Percentiles rank a stretch among this genome's conserved stretches.
Evolutionary conservation across 2,888 invertebrate genomes (phyloP).

Genomic region (Brachypterus glaber): DNA sequence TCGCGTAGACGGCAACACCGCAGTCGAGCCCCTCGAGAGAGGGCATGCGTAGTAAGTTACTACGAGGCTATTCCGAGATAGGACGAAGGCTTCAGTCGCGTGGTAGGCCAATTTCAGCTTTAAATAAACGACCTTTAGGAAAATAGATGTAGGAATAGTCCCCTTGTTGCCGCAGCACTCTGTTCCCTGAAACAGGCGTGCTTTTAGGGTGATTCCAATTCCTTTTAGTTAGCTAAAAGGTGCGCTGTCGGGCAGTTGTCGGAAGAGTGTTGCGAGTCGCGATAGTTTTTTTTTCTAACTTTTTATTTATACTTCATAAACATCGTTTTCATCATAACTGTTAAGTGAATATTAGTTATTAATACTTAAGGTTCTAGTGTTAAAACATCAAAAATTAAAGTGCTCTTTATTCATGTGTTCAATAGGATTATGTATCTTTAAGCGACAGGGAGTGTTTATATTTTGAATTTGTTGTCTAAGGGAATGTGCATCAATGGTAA

Average conservation of each 20-base stretch:
- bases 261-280: conserved; percentile 25
- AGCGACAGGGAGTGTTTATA: too few relatives aligned
- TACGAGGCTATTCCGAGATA: background rate
- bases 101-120: conserved; percentile 19
- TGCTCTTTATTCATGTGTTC: conserved; percentile 27
- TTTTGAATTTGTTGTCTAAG: too few relatives aligned
- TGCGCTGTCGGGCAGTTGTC: conserved; percentile 31
- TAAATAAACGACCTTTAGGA: conserved; percentile 3
- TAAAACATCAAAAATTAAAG: conserved; percentile 26
- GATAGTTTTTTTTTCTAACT: too few relatives aligned
- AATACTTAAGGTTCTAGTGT: conserved; percentile 12
- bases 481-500: too few relatives aligned
- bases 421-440: too few relatives aligned
- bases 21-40: conserved; percentile 12
- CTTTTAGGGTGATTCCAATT: conserved; percentile 39
- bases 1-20: too few relatives aligned
- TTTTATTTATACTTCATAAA: conserved; percentile 40
- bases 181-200: conserved; percentile 30
- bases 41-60: conserved; percentile 9
- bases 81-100: conserved; percentile 19
- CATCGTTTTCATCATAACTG: too few relatives aligned
- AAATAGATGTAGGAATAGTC: conserved; percentile 7
- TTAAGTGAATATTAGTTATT: conserved; percentile 20
- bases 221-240: conserved; percentile 38
- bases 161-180: conserved; percentile 30